Evolutionary conservation across 2,797 vertebrate species (phyloP).

Genomic region (Semaprochilodus insignis): DNA sequence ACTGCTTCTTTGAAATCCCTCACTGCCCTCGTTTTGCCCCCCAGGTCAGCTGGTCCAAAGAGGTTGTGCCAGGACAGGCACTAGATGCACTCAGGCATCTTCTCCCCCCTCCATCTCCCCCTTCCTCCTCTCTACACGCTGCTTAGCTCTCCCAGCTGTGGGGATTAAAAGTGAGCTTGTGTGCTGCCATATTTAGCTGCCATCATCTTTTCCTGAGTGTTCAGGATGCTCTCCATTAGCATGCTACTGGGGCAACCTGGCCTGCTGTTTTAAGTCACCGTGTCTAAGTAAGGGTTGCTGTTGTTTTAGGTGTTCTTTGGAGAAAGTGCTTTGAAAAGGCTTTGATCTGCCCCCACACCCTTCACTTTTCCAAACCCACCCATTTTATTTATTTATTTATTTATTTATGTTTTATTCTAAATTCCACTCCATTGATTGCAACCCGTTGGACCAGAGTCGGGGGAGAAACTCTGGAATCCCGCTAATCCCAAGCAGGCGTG

Average conservation of each 20-base stretch:
- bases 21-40: background rate
- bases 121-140: background rate
- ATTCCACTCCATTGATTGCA: slow-evolving; percentile 66
- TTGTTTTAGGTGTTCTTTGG: slow-evolving; percentile 71
- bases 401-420: slow-evolving; percentile 19
- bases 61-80: slow-evolving; percentile 9
- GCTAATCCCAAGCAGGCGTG: slow-evolving; percentile 72
- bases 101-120: too few species aligned
- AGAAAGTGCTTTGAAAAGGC: slow-evolving; percentile 69
- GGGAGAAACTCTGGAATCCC: slow-evolving; percentile 73
- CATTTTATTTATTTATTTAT: slow-evolving; percentile 61
- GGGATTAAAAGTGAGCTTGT: slow-evolving; percentile 32
- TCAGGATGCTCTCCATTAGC: slow-evolving; percentile 59
- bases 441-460: slow-evolving; percentile 56
- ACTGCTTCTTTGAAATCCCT: background rate
- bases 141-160: slow-evolving; percentile 12
- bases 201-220: slow-evolving; percentile 38
- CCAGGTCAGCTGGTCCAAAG: background rate
- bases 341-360: slow-evolving; percentile 62
- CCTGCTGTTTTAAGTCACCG: slow-evolving; percentile 55
- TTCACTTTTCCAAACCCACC: slow-evolving; percentile 62
- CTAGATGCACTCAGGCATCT: background rate
- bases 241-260: slow-evolving; percentile 52
- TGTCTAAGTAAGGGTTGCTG: slow-evolving; percentile 45
- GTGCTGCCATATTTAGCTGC: background rate